Base-by-base conservation (phyloP, 2,113 vertebrate species). In the Athene noctua region DNA sequence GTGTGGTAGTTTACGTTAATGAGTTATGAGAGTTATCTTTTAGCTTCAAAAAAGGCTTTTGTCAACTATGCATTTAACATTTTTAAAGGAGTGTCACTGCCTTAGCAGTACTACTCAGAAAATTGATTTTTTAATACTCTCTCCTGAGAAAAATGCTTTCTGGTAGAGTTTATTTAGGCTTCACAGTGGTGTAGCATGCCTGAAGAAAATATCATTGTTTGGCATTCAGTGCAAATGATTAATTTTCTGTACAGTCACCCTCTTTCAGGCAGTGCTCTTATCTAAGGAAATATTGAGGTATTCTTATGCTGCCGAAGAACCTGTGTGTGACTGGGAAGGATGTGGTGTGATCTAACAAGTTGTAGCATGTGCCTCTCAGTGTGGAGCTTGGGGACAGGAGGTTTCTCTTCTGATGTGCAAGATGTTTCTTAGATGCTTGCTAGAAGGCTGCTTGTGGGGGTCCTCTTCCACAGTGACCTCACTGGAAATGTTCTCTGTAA, bases 351-450 rank as follows among this genome's bases (percentile, higher is more conserved):
- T 46, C 51, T 40, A 11, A 32, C 20, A 11, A 38, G 34, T 22
- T 0, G 2, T 59, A 79, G 11, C 21, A 3, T 9, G 7, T 47
- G 42, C 34, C 34, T 52, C 51, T 71, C 12, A 6, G 2, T 6
- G 0, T 2, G 3, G 73, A 21, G 25, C 61, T 38, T 2, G 4
- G 16, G 29, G 22, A 26, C 0, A 3, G 11, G 9, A 15, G 8
- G 21, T 61, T 77, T 74, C 32, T 74, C 51, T 26, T 65, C 27
- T 38, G 0, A 0, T 12, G 38, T 58, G 54, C 44, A 23, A 12
- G 1, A 3, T 38, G 63, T 58, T 78, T 38, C 72, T 52, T 17
- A 42, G 21, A 9, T 0, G 0, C 62, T 51, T 55, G 23, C 12
- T 58, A 55, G 67, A 61, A 86, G 32, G 25, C 20, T 82, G 71